phyloP scores from a whole-genome alignment of 2,888 invertebrate species.

The Lasius platythorax region DNA sequence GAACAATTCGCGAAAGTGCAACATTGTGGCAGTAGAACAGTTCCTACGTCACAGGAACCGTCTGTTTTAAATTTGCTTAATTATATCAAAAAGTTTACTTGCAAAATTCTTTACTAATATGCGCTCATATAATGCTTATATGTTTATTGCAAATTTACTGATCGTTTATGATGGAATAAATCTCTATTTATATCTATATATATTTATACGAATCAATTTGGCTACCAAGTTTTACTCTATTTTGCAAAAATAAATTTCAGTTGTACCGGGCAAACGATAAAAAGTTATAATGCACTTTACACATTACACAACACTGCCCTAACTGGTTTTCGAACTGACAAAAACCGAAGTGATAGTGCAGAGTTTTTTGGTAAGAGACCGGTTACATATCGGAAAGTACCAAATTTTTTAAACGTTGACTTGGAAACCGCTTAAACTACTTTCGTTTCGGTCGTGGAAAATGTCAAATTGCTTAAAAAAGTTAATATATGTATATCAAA shows the following conservation, averaged over 20 bases:
- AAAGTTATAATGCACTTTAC: not conserved
- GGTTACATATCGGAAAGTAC: not conserved
- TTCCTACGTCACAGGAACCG: not conserved
- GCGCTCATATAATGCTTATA: not conserved
- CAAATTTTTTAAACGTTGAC: not conserved
- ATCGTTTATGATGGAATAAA: not conserved
- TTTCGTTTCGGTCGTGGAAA: conserved; percentile 13
- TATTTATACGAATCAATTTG: not conserved
- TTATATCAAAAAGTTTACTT: not conserved
- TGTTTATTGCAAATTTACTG: not conserved
- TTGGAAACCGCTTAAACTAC: not conserved
- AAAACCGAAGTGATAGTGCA: conserved; percentile 21
- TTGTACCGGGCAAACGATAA: not conserved
- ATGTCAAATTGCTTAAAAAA: not conserved
- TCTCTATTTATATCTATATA: not conserved
- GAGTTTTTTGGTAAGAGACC: not conserved
- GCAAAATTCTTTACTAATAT: not conserved
- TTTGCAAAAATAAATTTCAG: not conserved
- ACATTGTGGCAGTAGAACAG: not conserved
- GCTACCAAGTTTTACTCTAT: not conserved
- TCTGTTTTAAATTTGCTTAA: not conserved
- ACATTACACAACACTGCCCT: conserved; percentile 14
- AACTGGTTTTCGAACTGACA: conserved; percentile 10
- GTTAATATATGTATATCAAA: not conserved
- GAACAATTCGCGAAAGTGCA: not conserved